Evolutionary conservation across 2,113 vertebrate species (phyloP), one percentile per base, ranked within the genome.

Genomic region (Eublepharis macularius): DNA sequence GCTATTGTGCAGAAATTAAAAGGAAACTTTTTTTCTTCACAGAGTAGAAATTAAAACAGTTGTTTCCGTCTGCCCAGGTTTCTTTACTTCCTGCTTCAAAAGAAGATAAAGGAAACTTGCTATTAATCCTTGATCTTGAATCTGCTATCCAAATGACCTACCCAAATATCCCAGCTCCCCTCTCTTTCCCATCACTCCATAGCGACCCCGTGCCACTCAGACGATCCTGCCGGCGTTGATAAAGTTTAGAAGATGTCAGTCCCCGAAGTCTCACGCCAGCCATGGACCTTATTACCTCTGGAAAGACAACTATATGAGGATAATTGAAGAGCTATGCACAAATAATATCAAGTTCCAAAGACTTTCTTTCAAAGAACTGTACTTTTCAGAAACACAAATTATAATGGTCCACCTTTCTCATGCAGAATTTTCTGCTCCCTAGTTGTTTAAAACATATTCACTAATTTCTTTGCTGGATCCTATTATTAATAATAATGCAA

Each of bases 241-340:
- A 96, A 2, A 96, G 94, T 24, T 79, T 93, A 74, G 95, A 96
- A 29, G 92, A 91, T 1, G 94, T 83, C 54, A 96, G 91, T 1
- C 86, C 89, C n/a, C 77, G 74, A 39, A 96, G 95, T 41, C 90
- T 83, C 82, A 90, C 76, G 76, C 70, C 1, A 6, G 95, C 92
- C 95, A 96, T 95, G 88, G 87, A 85, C 91, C 86, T 87, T 86
- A 69, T 1, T 49, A 82, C 86, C 87, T 26, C 88, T 43, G 82
- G 1, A 81, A 81, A 65, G 72, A 89, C 80, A 89, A 88, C 80
- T 0, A 81, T 86, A 47, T 65, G 84, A 91, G 83, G 68, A 85
- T 89, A 68, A 1, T 75, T 14, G 87, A 84, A 91, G 88, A 84
- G 0, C 63, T 13, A 74, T 80, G 24, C 75, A 41, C 21, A 4